Conservation (phyloP, 2,113 vertebrate species). For the Leucopsar rothschildi region DNA sequence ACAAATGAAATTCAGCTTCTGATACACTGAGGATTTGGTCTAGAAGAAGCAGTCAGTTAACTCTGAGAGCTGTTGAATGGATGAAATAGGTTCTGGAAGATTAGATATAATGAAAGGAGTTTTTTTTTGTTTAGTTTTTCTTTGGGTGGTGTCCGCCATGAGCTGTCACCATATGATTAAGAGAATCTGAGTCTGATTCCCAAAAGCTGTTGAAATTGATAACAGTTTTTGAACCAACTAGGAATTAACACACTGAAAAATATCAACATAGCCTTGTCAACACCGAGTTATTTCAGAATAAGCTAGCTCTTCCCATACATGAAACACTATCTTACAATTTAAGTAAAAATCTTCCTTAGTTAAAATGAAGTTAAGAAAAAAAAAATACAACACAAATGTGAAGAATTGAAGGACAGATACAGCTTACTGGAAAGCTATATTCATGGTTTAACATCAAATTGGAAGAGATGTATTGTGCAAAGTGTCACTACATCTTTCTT, state of each 20-base stretch:
- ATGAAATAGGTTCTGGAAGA: not conserved
- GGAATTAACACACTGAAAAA: not conserved
- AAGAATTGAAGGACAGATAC: not conserved
- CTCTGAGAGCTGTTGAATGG: not conserved
- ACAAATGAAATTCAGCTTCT: not conserved
- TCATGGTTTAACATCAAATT: not conserved
- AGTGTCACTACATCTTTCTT: not conserved
- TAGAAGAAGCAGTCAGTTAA: not conserved
- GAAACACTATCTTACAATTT: not conserved
- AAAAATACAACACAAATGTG: not conserved
- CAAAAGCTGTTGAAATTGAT: not conserved
- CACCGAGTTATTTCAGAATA: not conserved
- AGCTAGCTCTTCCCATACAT: not conserved
- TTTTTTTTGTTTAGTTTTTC: not conserved
- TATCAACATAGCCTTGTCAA: not conserved
- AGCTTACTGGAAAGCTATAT: not conserved
- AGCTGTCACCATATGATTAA: not conserved
- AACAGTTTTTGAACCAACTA: not conserved
- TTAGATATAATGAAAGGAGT: not conserved
- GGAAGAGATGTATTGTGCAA: not conserved
- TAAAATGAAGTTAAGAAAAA: not conserved
- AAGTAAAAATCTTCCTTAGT: not conserved
- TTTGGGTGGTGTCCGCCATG: not conserved
- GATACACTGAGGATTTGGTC: not conserved
- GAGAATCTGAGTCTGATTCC: not conserved